These are phyloP conservation scores for Chymomyza caudatula DNA, from an alignment of 2,888 invertebrate genomes.

Conservation along the genomic window DNA sequence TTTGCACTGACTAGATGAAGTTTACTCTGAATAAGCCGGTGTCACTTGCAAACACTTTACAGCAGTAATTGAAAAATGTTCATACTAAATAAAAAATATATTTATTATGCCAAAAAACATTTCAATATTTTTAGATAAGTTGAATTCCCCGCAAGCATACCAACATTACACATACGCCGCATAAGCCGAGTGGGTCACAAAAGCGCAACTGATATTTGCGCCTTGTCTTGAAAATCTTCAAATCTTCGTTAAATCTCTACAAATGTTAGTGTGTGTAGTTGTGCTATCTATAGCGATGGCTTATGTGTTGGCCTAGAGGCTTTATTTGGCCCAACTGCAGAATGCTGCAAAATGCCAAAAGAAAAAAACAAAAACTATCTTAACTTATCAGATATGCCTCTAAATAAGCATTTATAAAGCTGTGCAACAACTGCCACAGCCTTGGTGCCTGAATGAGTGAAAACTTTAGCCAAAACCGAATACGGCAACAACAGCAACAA, in stretches of 20 bases:
- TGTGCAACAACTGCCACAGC: slow-evolving; percentile 24
- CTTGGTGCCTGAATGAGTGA: neutral
- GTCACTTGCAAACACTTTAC: too few species aligned
- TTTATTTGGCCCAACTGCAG: slow-evolving; percentile 7
- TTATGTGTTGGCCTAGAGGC: neutral
- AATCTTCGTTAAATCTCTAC: neutral
- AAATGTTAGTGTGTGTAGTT: slow-evolving; percentile 22
- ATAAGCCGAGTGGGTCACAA: neutral
- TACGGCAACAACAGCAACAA: slow-evolving; percentile 37
- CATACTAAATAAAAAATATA: neutral
- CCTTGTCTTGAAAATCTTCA: neutral
- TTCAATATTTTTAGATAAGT: too few species aligned
- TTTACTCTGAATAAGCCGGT: too few species aligned
- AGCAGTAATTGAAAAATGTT: too few species aligned
- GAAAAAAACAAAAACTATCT: slow-evolving; percentile 39
- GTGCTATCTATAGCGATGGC: slow-evolving; percentile 35
- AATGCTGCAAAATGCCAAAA: slow-evolving; percentile 30
- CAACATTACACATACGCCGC: neutral
- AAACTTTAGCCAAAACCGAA: neutral
- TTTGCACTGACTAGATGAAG: too few species aligned
- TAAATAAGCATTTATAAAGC: slow-evolving; percentile 68
- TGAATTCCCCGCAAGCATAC: neutral
- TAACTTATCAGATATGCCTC: slow-evolving; percentile 68
- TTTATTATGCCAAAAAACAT: too few species aligned
- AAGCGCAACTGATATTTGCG: neutral